Evolutionary conservation across 2,888 invertebrate genomes (phyloP), one percentile per base, ranked within the genome.

Genomic region (Galeruca laticollis): DNA sequence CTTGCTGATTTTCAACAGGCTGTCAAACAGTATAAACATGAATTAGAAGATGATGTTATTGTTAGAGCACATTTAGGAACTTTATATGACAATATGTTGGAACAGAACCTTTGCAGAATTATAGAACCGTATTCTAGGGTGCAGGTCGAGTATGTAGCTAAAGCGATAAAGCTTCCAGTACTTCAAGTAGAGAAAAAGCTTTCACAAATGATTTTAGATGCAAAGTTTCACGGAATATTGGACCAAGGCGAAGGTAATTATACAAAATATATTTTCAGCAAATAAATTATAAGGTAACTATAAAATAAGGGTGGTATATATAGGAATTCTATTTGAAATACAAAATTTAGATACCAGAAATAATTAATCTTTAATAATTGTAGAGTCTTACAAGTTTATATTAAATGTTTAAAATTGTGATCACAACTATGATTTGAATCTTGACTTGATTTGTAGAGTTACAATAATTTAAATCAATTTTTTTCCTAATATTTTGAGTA

Each of bases 171-270:
- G 80, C 88, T 98, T 72, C 93, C 96, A 11, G 92, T 95, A 90
- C 88, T 93, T 57, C 91, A 94, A 87, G 99, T 99, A 63, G 99
- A 99, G 87, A 97, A 98, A 87, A 99, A 99, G 87, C 88, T 99
- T 70, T 99, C 99, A 60, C 99, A 99, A 87, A 99, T 99, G 99
- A 99, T 99, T 84, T 88, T 99, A 85, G 99, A 99, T 86, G 96
- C 97, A 83, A 99, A 99, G 87, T 93, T 99, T 78, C 91, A 93
- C 87, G 98, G 99, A 21, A 99, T 99, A 78, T 89, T 99, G 77
- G 99, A 99, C 87, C 99, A 99, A 87, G 99, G 98, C 71, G 96
- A 96, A 86, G 99, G 86, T 86, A 76, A 78, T 76, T 69, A 56
- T 5, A 26, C 3, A 26, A 5, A 18, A 26, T 37, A 11, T 3